Base-by-base conservation (phyloP, 1,140 invertebrate species). In the Orussus abietinus region DNA sequence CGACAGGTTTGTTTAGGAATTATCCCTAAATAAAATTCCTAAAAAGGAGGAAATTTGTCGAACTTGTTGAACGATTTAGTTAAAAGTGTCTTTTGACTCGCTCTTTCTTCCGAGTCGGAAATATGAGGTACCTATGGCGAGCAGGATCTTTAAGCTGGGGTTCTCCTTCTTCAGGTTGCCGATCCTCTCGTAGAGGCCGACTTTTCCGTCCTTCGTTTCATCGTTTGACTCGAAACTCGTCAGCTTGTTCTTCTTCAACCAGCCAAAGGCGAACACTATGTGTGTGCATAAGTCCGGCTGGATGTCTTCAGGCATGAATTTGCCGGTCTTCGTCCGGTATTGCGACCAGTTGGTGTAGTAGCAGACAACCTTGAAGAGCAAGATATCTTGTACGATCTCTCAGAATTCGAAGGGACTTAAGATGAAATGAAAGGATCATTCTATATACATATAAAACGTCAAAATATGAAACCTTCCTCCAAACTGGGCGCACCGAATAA, bases 331-430 rank as follows among this genome's bases (percentile, higher is more conserved):
- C 1, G 86, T 84, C 37, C 94, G 77, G 64, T 97, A 97, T 62
- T 97, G 94, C 0, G 94, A 93, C 94, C 94, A 97, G 75, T 97
- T 96, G 12, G 92, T 96, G 72, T 95, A 96, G 66, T 96, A 97
- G 64, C 93, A 96, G 1, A 95, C 91, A 38, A 94, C 76, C 80
- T 88, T 74, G 22, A 66, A 67, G 25, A 48, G 45, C n/a, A 18
- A 4, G 11, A 36, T 35, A 12, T 2, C 15, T 3, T 13, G 15
- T 34, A 34, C 19, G 1, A n/a, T n/a, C n/a, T n/a, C n/a, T n/a
- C n/a, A n/a, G n/a, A n/a, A n/a, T n/a, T n/a, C n/a, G n/a, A n/a
- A n/a, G n/a, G n/a, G n/a, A n/a, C n/a, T n/a, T n/a, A n/a, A n/a
- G n/a, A n/a, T n/a, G n/a, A n/a, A n/a, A n/a, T n/a, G n/a, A n/a